Percentiles rank a stretch among this genome's conserved stretches.
These are phyloP conservation scores for Theonella swinhoei DNA, from an alignment of 37 sponge, comb jelly and placozoan species.

Conservation along the genomic window DNA sequence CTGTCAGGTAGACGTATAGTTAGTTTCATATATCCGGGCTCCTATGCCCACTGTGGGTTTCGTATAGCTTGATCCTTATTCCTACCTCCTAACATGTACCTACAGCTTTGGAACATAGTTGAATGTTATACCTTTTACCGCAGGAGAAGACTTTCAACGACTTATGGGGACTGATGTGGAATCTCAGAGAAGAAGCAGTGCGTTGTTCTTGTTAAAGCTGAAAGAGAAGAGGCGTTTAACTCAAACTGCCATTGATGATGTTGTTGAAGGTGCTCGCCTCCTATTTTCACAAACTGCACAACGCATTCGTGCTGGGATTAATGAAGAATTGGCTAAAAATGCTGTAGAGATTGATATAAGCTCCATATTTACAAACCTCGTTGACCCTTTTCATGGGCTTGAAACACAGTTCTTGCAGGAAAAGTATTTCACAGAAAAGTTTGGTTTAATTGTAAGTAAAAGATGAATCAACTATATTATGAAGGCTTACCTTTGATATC, in stretches of 20 bases:
- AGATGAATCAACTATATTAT: too few relatives aligned
- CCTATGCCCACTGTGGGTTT: too few relatives aligned
- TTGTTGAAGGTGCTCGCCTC: constrained; percentile 5
- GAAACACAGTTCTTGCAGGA: constrained; percentile 25
- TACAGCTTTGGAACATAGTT: background rate
- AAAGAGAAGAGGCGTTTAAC: constrained; percentile 34
- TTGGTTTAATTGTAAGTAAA: constrained; percentile 4
- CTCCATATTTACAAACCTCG: background rate
- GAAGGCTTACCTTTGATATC: too few relatives aligned
- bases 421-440: background rate
- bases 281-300: constrained; percentile 13
- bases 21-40: too few relatives aligned
- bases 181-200: constrained; percentile 1
- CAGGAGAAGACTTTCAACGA: background rate
- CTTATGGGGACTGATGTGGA: background rate
- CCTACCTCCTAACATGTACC: too few relatives aligned
- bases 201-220: constrained; percentile 29
- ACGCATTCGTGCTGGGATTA: constrained; percentile 2
- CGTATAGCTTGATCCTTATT: too few relatives aligned
- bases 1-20: too few relatives aligned
- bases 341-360: background rate
- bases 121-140: background rate
- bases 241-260: constrained; percentile 34
- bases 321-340: constrained; percentile 1
- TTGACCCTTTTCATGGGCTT: constrained; percentile 24